Conservation (phyloP, 2,113 vertebrate genomes). For the Puffinus mauretanicus region DNA sequence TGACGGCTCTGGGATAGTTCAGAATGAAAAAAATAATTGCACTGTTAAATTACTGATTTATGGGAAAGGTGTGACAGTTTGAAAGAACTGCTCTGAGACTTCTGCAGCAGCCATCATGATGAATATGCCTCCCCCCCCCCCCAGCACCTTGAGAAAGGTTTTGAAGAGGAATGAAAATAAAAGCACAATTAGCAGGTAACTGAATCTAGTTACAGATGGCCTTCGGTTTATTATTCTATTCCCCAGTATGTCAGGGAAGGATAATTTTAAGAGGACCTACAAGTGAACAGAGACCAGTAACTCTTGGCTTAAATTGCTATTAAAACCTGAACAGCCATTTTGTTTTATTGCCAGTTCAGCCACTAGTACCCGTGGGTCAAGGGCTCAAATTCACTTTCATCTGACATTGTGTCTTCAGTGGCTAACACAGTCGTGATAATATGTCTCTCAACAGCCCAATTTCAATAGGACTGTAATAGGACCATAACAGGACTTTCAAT, state of each 20-base stretch:
- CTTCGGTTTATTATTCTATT: neutral
- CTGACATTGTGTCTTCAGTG: neutral
- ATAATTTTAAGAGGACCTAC: conserved; percentile 20
- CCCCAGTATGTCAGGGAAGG: neutral
- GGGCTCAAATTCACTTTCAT: conserved; percentile 23
- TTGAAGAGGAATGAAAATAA: neutral
- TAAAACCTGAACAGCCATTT: conserved; percentile 45
- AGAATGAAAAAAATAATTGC: neutral
- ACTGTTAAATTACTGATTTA: neutral
- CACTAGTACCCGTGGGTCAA: neutral
- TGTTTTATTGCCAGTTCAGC: conserved; percentile 50
- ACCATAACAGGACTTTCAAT: neutral
- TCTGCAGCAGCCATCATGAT: neutral
- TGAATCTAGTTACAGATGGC: neutral
- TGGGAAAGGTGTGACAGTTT: neutral
- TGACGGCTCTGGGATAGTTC: neutral
- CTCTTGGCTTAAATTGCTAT: neutral
- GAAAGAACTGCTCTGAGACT: neutral
- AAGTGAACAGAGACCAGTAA: conserved; percentile 15
- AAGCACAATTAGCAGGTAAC: neutral
- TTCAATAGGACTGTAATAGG: neutral
- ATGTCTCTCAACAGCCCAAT: neutral
- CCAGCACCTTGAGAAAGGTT: neutral
- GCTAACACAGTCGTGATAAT: neutral
- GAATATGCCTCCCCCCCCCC: neutral